Conservation (phyloP, 2,888 invertebrate genomes). For the Unio pictorum region DNA sequence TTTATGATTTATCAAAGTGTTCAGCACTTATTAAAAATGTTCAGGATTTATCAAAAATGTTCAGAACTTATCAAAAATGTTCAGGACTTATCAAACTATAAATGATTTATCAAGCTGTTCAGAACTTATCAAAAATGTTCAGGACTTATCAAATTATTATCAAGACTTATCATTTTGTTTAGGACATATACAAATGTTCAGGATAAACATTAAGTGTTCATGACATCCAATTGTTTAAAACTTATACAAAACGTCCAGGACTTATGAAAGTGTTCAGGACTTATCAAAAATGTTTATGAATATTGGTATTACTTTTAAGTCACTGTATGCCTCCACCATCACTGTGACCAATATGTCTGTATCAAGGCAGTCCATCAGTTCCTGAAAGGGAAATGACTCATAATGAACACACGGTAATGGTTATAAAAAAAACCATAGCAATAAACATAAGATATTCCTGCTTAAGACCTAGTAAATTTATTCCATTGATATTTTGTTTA, state of each 20-base stretch:
- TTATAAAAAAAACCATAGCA: too few relatives aligned
- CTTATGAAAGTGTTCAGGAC: not conserved
- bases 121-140: not conserved
- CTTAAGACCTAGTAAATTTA: too few relatives aligned
- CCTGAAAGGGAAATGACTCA: constrained; percentile 32
- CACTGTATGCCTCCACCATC: constrained; percentile 45
- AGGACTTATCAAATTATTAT: not conserved
- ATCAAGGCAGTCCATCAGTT: constrained; percentile 59
- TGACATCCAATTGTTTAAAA: too few relatives aligned
- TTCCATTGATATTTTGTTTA: too few relatives aligned
- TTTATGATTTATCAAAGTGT: too few relatives aligned
- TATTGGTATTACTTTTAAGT: constrained; percentile 27
- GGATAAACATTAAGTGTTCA: too few relatives aligned
- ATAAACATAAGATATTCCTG: too few relatives aligned
- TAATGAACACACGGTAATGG: too few relatives aligned
- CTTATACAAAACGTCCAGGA: not conserved
- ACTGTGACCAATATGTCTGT: constrained; percentile 44
- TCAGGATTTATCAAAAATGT: not conserved
- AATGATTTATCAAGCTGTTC: not conserved
- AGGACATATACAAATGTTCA: not conserved
- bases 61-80: not conserved
- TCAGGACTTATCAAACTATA: not conserved
- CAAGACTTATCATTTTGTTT: not conserved
- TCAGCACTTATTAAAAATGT: not conserved
- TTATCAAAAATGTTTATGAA: not conserved